Evolutionary conservation across 2,797 vertebrate genomes (phyloP).

Genomic region (Staurois parvus): DNA sequence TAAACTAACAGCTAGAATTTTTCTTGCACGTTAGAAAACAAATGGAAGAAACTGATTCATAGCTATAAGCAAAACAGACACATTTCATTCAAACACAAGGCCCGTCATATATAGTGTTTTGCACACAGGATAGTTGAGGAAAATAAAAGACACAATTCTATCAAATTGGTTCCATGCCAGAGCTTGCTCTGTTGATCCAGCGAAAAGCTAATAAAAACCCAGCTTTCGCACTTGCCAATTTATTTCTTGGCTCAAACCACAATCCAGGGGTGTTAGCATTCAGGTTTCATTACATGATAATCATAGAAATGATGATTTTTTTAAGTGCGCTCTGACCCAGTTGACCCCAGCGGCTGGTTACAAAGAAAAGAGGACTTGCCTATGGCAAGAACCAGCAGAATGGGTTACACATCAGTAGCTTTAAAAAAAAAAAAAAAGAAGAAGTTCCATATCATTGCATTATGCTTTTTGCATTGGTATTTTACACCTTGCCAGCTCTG

Average conservation of each 20-base stretch:
- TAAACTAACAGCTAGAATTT: too few species aligned
- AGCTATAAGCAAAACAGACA: too few species aligned
- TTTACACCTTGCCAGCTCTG: too few species aligned
- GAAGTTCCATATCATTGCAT: too few species aligned
- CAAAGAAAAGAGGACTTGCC: background rate
- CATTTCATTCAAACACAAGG: background rate
- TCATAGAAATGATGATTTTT: background rate
- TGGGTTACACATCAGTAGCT: background rate
- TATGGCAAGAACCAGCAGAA: background rate
- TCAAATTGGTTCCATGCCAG: conserved; percentile 17
- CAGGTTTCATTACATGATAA: conserved; percentile 21
- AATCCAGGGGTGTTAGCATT: conserved; percentile 1
- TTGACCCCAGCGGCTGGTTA: background rate
- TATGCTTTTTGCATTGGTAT: too few species aligned
- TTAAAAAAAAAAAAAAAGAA: background rate
- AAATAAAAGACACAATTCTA: background rate
- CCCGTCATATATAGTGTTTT: background rate
- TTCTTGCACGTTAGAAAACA: too few species aligned
- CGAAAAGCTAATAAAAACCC: conserved; percentile 16
- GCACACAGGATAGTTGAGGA: background rate
- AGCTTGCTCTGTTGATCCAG: background rate
- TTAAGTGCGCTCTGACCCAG: background rate
- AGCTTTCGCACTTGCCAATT: conserved; percentile 2
- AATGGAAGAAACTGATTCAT: too few species aligned
- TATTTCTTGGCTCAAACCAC: conserved; percentile 17